These are phyloP conservation scores for Epinephelus fuscoguttatus DNA, from an alignment of 2,113 vertebrate species.

Conservation along the genomic window DNA sequence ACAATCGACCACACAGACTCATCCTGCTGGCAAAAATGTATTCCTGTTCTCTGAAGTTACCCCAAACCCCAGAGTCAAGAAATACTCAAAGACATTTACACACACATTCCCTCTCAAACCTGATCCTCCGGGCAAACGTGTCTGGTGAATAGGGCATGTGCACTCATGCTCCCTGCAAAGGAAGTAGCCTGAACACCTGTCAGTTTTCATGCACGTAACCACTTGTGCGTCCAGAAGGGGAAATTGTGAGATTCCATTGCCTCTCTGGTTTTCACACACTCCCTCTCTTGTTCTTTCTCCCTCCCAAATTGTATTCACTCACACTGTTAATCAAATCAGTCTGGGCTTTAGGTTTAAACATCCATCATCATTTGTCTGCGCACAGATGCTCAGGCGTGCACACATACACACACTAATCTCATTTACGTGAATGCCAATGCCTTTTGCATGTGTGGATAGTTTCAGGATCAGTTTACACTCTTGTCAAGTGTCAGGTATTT, in stretches of 20 bases:
- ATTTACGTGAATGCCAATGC: constrained; percentile 26
- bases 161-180: constrained; percentile 24
- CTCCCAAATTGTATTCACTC: neutral
- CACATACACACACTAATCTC: neutral
- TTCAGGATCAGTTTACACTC: constrained; percentile 47
- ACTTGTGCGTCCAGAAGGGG: constrained; percentile 8
- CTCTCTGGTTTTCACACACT: constrained; percentile 8
- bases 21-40: neutral
- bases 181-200: constrained; percentile 46
- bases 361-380: constrained; percentile 35
- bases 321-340: constrained; percentile 41
- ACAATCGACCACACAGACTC: neutral
- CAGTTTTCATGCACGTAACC: constrained; percentile 21
- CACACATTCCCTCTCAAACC: constrained; percentile 36
- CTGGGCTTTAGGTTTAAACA: constrained; percentile 25
- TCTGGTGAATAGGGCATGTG: constrained; percentile 41
- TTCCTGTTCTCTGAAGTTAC: constrained; percentile 9
- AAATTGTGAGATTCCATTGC: constrained; percentile 17
- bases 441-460: constrained; percentile 40
- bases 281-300: constrained; percentile 1
- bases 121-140: constrained; percentile 20
- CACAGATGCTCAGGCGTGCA: neutral
- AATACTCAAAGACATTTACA: constrained; percentile 21
- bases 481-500: neutral
- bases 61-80: constrained; percentile 7